Percentiles rank a stretch among this genome's conserved stretches.
Conservation (phyloP, 1,140 invertebrate species). For the Meloidogyne floridensis region DNA sequence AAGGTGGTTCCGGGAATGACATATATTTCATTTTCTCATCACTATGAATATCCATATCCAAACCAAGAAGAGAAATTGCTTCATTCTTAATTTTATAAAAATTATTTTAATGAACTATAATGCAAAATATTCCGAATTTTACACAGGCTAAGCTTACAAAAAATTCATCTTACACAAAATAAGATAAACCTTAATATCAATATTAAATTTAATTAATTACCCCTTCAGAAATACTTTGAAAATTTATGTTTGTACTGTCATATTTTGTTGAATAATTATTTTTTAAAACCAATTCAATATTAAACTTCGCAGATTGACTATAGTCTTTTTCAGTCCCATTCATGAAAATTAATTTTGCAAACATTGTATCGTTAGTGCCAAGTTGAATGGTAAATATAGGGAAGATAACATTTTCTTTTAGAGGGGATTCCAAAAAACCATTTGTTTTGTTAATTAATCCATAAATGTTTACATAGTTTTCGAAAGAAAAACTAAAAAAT, state of each 20-base stretch:
- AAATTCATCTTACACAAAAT: not conserved
- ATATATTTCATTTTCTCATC: not conserved
- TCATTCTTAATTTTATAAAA: not conserved
- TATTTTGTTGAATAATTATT: not conserved
- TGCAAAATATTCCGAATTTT: not conserved
- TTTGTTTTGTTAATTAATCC: conserved; percentile 1
- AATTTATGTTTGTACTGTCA: not conserved
- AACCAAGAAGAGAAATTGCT: not conserved
- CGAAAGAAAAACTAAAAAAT: not conserved
- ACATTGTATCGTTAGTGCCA: not conserved
- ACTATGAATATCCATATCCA: not conserved
- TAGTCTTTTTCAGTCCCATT: not conserved
- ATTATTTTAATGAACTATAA: not conserved
- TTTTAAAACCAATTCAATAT: not conserved
- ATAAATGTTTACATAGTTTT: not conserved
- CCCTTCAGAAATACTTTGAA: not conserved
- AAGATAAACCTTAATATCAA: no score
- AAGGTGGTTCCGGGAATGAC: not conserved
- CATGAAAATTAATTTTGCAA: not conserved
- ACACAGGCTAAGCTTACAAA: not conserved
- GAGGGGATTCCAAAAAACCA: not conserved
- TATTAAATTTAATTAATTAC: no score
- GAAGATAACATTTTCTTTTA: not conserved
- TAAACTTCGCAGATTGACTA: not conserved
- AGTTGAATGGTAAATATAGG: not conserved